These are phyloP conservation scores for Cephalopholis sonnerati DNA, from an alignment of 2,113 vertebrate species.

Conservation along the genomic window DNA sequence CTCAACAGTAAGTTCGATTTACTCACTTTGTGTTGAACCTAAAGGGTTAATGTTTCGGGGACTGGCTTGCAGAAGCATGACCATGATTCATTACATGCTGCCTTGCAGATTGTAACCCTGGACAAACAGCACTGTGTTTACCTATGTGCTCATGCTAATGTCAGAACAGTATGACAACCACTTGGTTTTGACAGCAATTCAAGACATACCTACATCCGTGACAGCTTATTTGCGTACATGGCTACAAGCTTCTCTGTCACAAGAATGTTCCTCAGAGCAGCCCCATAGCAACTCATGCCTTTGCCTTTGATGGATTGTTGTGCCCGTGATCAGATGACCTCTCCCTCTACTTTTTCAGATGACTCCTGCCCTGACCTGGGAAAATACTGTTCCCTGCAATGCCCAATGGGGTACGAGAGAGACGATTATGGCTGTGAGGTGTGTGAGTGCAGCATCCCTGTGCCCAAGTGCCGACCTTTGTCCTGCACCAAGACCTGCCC, in stretches of 20 bases:
- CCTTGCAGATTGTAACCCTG: background rate
- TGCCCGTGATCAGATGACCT: conserved; percentile 44
- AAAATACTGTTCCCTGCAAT: conserved; percentile 82
- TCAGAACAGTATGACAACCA: background rate
- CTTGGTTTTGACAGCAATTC: conserved; percentile 8
- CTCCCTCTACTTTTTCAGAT: conserved; percentile 79
- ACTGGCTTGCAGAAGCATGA: background rate
- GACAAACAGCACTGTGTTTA: background rate
- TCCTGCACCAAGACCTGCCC: conserved; percentile 87
- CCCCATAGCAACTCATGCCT: conserved; percentile 22
- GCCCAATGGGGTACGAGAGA: conserved; percentile 83
- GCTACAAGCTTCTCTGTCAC: conserved; percentile 14
- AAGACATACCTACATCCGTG: conserved; percentile 36
- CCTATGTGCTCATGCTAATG: conserved; percentile 18
- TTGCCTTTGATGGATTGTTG: conserved; percentile 57
- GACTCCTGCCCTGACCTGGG: conserved; percentile 85
- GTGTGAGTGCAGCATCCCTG: conserved; percentile 82
- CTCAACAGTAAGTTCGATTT: conserved; percentile 82
- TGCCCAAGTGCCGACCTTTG: conserved; percentile 82
- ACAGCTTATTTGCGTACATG: conserved; percentile 27
- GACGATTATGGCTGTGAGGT: conserved; percentile 86
- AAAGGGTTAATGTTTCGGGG: conserved; percentile 15
- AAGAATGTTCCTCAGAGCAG: conserved; percentile 50
- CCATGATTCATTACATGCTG: background rate
- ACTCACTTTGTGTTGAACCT: background rate